A percentile compares a stretch with the other conserved stretches of the same genome.
phyloP scores from a whole-genome alignment of 1,140 invertebrate genomes.

The Nymphalis io region DNA sequence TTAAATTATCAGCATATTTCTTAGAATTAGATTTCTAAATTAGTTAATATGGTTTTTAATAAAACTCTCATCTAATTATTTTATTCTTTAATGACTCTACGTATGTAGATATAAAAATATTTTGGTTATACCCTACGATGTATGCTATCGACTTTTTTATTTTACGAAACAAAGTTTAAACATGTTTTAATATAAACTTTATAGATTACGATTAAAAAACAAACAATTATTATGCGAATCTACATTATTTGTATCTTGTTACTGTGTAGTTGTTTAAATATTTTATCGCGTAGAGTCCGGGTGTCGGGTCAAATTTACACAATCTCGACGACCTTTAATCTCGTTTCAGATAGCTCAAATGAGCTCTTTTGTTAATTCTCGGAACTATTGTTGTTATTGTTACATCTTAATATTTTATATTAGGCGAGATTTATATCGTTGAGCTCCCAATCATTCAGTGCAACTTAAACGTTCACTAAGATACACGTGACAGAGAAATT shows the following conservation, averaged over 20 bases:
- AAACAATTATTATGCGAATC: background rate
- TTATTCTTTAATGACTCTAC: no score
- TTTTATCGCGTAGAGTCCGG: constrained; percentile 67
- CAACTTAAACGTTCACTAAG: no score
- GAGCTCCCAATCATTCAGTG: background rate
- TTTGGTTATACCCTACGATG: no score
- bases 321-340: constrained; percentile 75
- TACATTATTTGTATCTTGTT: constrained; percentile 33
- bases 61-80: no score
- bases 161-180: no score
- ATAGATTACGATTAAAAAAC: background rate
- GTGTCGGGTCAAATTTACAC: constrained; percentile 75
- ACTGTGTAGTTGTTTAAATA: constrained; percentile 47
- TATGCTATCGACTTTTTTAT: no score
- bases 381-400: constrained; percentile 54
- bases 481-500: background rate
- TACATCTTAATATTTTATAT: constrained; percentile 56
- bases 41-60: no score
- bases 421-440: constrained; percentile 1
- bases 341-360: constrained; percentile 72
- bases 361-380: constrained; percentile 72
- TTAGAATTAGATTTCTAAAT: no score
- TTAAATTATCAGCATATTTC: no score
- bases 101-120: no score
- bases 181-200: no score